Conservation (phyloP, 2,888 invertebrate species). For the Caenorhabditis afra region DNA sequence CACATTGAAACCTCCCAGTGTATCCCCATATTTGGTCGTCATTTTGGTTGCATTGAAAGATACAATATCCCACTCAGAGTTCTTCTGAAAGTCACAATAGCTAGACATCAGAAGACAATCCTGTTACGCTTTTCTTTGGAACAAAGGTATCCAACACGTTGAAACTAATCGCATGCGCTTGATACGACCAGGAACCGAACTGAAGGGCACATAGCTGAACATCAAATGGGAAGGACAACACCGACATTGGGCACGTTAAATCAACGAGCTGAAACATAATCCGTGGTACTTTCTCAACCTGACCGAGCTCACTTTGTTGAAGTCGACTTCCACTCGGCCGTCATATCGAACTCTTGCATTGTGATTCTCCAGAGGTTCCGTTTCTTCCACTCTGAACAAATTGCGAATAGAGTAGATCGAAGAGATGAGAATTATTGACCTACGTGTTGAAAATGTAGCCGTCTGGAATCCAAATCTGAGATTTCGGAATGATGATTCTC, state of each 20-base stretch:
- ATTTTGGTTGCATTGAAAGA: slow-evolving; percentile 69
- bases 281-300: neutral
- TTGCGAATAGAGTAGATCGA: too few species aligned
- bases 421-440: slow-evolving; percentile 35
- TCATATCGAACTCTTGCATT: slow-evolving; percentile 69
- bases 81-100: slow-evolving; percentile 55
- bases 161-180: slow-evolving; percentile 65
- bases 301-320: slow-evolving; percentile 64
- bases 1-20: slow-evolving; percentile 65
- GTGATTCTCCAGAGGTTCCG: slow-evolving; percentile 67
- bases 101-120: neutral
- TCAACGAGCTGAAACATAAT: slow-evolving; percentile 63
- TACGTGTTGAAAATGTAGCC: slow-evolving; percentile 75
- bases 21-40: slow-evolving; percentile 67
- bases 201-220: slow-evolving; percentile 69
- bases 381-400: slow-evolving; percentile 69
- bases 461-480: slow-evolving; percentile 71
- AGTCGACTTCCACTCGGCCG: slow-evolving; percentile 70
- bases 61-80: slow-evolving; percentile 73
- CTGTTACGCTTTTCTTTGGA: slow-evolving; percentile 57
- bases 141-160: slow-evolving; percentile 62
- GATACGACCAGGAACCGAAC: slow-evolving; percentile 73
- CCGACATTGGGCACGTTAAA: slow-evolving; percentile 70
- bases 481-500: slow-evolving; percentile 68
- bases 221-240: slow-evolving; percentile 71